Conservation (phyloP, 2,797 vertebrate species). For the Furcifer pardalis region DNA sequence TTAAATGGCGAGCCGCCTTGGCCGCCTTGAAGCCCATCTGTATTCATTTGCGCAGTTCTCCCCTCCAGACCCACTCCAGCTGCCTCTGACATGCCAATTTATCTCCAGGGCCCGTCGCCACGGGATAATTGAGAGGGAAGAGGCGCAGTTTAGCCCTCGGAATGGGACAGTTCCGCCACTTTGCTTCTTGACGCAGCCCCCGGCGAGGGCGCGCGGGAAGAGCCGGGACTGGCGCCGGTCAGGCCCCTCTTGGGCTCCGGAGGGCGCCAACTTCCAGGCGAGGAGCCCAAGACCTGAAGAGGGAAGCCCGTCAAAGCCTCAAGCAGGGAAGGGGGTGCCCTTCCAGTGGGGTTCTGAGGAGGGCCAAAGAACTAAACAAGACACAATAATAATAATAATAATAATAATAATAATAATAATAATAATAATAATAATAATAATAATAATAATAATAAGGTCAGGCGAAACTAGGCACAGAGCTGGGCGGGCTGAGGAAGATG, state of each 20-base stretch:
- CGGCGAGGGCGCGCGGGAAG: background rate
- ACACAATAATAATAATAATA: no score
- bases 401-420: no score
- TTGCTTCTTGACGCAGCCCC: background rate
- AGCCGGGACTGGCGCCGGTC: background rate
- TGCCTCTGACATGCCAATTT: constrained; percentile 34
- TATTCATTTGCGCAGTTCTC: constrained; percentile 50
- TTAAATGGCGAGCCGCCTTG: constrained; percentile 29
- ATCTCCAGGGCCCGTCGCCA: constrained; percentile 15
- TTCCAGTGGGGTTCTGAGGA: background rate
- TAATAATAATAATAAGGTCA: no score
- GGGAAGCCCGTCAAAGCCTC: no score
- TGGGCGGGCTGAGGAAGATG: no score
- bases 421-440: no score
- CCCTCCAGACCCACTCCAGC: constrained; percentile 16
- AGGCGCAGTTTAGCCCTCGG: background rate
- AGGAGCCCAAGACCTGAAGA: no score
- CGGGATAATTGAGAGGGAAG: constrained; percentile 11
- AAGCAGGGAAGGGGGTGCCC: background rate
- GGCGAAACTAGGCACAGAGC: no score
- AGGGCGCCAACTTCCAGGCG: background rate
- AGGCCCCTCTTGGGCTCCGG: background rate
- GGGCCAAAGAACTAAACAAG: no score
- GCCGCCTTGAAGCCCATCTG: constrained; percentile 41
- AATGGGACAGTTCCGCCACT: constrained; percentile 6